Evolutionary conservation across 2,797 vertebrate genomes (phyloP), one percentile per base, ranked within the genome.

Genomic region (Arctocebus calabarensis): DNA sequence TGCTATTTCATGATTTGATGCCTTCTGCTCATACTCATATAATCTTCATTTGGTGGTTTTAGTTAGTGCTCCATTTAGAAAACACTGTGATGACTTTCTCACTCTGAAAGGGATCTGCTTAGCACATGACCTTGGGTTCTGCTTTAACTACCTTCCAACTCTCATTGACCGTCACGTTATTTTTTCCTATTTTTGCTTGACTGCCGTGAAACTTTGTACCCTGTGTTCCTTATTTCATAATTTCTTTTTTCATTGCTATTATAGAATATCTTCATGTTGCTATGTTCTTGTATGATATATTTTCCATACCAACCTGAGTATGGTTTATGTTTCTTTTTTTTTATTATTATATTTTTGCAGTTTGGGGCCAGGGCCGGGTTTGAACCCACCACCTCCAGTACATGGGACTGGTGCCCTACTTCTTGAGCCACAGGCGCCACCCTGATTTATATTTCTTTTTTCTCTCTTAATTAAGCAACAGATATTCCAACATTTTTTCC

Each of bases 241-340:
- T 88, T 85, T 90, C 7, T 57, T 22, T 88, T 84, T 71, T 82
- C 90, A 52, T 20, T 81, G 37, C 25, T 78, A 77, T 52, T 86
- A 85, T 0, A n/a, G 13, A 90, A 25, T 79, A 55, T 64, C 8
- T 57, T 66, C 40, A 57, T 85, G 48, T 32, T 95, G 43, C 17
- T 74, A 32, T 55, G 68, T 43, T 19, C n/a, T 83, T 55, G 82
- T 84, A 84, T 0, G 11, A 57, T 70, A 48, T 74, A 17, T 77
- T 92, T 86, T 25, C 90, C 40, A 82, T 85, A 88, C 55, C n/a
- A 88, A 92, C 20, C 9, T 81, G 34, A 93, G 90, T 90, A 11
- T 84, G 17, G 23, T 2, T 79, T 81, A n/a, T 59, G 77, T 83
- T 94, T 78, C 23, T 78, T 96, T 93, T 66, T 92, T 22, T 34